Conservation (phyloP, 2,797 vertebrate genomes). For the Huso huso region DNA sequence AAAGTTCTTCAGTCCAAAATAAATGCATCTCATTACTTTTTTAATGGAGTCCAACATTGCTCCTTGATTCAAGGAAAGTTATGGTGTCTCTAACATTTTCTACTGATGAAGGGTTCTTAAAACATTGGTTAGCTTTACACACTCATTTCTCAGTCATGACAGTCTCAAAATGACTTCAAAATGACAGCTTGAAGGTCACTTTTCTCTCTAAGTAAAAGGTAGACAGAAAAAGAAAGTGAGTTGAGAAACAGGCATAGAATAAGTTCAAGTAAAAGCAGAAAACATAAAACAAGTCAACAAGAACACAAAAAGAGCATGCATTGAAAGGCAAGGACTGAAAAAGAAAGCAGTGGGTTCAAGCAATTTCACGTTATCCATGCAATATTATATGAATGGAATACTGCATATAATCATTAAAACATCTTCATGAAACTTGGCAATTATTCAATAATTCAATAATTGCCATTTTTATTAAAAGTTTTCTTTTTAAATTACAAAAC, state of each 20-base stretch:
- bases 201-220: conserved; percentile 71
- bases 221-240: conserved; percentile 17
- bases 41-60: conserved; percentile 63
- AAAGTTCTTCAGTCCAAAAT: conserved; percentile 30
- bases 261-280: conserved; percentile 17
- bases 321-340: conserved; percentile 31
- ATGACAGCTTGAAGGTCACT: conserved; percentile 86
- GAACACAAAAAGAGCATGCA: conserved; percentile 18
- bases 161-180: conserved; percentile 79
- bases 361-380: conserved; percentile 42
- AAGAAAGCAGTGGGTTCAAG: conserved; percentile 31
- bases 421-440: too few relatives aligned
- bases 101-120: conserved; percentile 63
- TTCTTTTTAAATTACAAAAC: too few relatives aligned
- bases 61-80: conserved; percentile 99
- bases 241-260: conserved; percentile 19
- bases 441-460: too few relatives aligned
- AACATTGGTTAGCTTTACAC: conserved; percentile 58
- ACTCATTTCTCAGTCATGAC: conserved; percentile 70
- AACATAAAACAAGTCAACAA: conserved; percentile 11
- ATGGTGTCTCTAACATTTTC: conserved; percentile 72
- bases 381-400: conserved; percentile 21
- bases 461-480: too few relatives aligned
- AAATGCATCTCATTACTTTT: conserved; percentile 52
- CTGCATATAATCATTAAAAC: not conserved